Conservation (phyloP, 1,140 invertebrate genomes). For the Nephila pilipes region DNA sequence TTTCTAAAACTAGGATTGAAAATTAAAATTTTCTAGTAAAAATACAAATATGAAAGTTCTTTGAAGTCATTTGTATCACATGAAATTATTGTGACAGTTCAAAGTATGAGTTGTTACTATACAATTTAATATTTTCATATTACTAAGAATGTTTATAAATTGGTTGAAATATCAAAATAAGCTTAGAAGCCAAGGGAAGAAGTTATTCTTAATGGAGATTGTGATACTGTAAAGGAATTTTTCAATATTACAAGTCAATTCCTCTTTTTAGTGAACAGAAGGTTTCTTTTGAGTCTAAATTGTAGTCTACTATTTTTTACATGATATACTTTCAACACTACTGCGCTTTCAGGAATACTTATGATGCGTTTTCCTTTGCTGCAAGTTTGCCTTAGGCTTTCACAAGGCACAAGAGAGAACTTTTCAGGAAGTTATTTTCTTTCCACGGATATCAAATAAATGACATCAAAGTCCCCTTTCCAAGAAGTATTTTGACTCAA, state of each 20-base stretch:
- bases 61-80: too few relatives aligned
- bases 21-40: too few relatives aligned
- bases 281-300: constrained; percentile 16
- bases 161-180: too few relatives aligned
- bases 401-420: background rate
- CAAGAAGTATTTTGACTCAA: background rate
- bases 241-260: background rate
- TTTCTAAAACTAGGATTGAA: too few relatives aligned
- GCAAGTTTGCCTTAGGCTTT: background rate
- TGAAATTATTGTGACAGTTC: too few relatives aligned
- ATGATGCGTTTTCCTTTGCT: constrained; percentile 8
- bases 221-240: background rate
- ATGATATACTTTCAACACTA: background rate
- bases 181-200: too few relatives aligned
- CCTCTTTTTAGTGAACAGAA: background rate
- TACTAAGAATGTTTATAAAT: too few relatives aligned
- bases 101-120: too few relatives aligned
- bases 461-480: constrained; percentile 21
- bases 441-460: background rate
- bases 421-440: constrained; percentile 1
- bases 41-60: too few relatives aligned
- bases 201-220: background rate
- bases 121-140: too few relatives aligned
- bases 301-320: background rate
- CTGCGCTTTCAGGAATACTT: constrained; percentile 19